Evolutionary conservation across 2,888 invertebrate species (phyloP).

Genomic region (Scaptodrosophila latifasciaeformis): DNA sequence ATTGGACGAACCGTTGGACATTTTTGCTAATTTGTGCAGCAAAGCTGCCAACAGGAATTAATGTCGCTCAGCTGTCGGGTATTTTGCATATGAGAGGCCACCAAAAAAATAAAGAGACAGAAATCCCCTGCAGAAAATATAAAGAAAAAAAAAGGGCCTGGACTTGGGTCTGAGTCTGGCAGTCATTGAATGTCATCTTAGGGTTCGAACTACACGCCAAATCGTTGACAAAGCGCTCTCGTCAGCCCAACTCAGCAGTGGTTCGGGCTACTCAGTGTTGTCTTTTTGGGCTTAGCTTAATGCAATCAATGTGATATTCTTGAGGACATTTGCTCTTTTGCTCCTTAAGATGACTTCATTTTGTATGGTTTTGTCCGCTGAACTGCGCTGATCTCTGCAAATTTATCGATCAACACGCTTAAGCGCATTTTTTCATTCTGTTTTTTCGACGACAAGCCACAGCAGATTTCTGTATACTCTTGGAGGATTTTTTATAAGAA

Average conservation of each 20-base stretch:
- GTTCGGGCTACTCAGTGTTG: neutral
- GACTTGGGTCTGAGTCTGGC: conserved; percentile 36
- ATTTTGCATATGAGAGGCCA: neutral
- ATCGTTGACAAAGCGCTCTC: conserved; percentile 59
- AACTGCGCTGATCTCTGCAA: conserved; percentile 42
- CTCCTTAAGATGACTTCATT: conserved; percentile 57
- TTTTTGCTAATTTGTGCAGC: conserved; percentile 59
- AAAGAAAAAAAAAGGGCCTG: conserved; percentile 16
- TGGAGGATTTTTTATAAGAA: too few species aligned
- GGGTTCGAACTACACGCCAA: conserved; percentile 54
- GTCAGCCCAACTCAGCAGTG: neutral
- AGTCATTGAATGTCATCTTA: conserved; percentile 47
- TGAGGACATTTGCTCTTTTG: neutral
- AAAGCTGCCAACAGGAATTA: conserved; percentile 60
- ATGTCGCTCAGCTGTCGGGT: conserved; percentile 62
- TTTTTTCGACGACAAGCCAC: neutral
- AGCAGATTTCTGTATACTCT: too few species aligned
- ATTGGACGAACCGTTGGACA: conserved; percentile 33
- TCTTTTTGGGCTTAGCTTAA: conserved; percentile 2
- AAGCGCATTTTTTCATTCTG: conserved; percentile 55
- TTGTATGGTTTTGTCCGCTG: conserved; percentile 51
- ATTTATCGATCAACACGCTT: conserved; percentile 69
- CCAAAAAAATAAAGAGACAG: neutral
- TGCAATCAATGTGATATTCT: conserved; percentile 2
- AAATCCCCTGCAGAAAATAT: conserved; percentile 3